These are phyloP conservation scores for Punctoribates punctum DNA, from an alignment of 2,888 invertebrate genomes.

Conservation along the genomic window DNA sequence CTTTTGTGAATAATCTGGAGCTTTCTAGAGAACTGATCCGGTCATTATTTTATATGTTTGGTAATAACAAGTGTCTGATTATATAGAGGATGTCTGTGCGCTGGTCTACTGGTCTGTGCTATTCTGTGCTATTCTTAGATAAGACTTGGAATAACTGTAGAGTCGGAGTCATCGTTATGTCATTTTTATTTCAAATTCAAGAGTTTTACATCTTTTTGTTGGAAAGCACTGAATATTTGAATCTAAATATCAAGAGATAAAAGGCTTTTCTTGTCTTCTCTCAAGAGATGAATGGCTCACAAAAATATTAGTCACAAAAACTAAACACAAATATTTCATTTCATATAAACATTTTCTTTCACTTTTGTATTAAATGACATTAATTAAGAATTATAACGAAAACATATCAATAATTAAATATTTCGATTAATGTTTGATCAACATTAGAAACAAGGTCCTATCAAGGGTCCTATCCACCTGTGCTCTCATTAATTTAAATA, in stretches of 20 bases:
- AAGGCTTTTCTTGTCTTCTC: conserved; percentile 30
- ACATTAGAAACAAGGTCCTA: too few relatives aligned
- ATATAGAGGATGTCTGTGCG: neutral
- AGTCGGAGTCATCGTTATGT: neutral
- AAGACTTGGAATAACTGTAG: neutral
- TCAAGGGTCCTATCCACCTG: too few relatives aligned
- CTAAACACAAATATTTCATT: conserved; percentile 20
- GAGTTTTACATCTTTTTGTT: conserved; percentile 3
- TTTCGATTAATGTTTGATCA: too few relatives aligned
- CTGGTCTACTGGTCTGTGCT: conserved; percentile 16
- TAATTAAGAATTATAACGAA: too few relatives aligned
- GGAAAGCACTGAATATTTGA: neutral
- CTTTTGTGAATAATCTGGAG: too few relatives aligned
- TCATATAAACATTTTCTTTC: neutral
- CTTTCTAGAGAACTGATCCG: too few relatives aligned
- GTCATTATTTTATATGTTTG: neutral
- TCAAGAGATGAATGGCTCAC: neutral
- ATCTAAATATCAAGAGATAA: conserved; percentile 21
- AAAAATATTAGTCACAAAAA: neutral
- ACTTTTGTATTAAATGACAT: too few relatives aligned
- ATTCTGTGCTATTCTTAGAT: neutral
- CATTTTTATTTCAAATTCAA: conserved; percentile 12
- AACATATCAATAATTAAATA: too few relatives aligned
- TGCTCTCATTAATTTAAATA: too few relatives aligned
- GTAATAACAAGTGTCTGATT: conserved; percentile 12